These are phyloP conservation scores for Mythimna vitellina DNA, from an alignment of 2,888 invertebrate genomes.

Conservation along the genomic window DNA sequence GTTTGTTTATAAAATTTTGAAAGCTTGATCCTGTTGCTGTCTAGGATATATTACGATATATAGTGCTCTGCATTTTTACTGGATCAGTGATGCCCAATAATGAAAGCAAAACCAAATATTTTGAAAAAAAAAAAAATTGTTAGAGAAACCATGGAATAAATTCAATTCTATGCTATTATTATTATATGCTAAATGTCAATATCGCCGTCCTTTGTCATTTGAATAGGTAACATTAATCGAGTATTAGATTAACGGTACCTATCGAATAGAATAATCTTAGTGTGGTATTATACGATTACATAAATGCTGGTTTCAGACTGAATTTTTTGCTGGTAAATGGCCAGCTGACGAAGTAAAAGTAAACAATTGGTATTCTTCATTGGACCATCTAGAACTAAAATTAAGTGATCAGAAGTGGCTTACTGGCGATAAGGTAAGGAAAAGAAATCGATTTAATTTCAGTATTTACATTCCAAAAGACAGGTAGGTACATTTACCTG, in stretches of 20 bases:
- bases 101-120: too few species aligned
- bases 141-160: too few species aligned
- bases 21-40: background rate
- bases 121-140: too few species aligned
- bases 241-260: too few species aligned
- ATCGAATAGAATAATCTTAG: background rate
- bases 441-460: background rate
- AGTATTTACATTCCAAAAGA: background rate
- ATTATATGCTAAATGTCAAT: too few species aligned
- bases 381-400: conserved; percentile 78
- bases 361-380: conserved; percentile 72
- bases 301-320: conserved; percentile 67
- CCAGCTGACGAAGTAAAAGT: conserved; percentile 65
- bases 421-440: conserved; percentile 77
- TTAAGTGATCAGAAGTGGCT: conserved; percentile 75
- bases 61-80: too few species aligned
- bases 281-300: too few species aligned
- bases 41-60: too few species aligned
- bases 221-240: background rate
- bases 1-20: background rate
- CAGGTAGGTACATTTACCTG: too few species aligned
- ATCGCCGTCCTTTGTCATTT: background rate
- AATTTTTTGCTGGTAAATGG: conserved; percentile 77
- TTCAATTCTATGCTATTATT: too few species aligned
- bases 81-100: too few species aligned